Evolutionary conservation across 2,888 invertebrate species (phyloP), one percentile per base, ranked within the genome.

Genomic region (Portevinia maculata): DNA sequence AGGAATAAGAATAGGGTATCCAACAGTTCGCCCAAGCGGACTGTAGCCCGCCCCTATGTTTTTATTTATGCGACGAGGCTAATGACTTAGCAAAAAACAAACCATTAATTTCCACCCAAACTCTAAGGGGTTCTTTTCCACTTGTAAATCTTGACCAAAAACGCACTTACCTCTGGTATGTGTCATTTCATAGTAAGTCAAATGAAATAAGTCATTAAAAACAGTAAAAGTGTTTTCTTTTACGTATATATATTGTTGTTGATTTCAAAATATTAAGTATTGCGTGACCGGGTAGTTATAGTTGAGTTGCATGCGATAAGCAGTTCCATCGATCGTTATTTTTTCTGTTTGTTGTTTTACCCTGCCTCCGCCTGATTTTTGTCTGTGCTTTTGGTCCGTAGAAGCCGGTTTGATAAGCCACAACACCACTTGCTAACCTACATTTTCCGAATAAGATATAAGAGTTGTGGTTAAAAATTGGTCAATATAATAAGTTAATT

Each of bases 311-410:
- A 79, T 57, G 79, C 62, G 50, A 74, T 74, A 69, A 79, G 57
- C 37, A 59, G n/a, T 67, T 34, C 30, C 65, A 73, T 79, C 73
- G 79, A 79, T 67, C 48, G 71, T 24, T 65, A 60, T 73, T 57
- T 46, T 44, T 28, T 15, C 13, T 7, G 37, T 15, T 60, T 62
- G 24, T 17, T 34, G 41, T 57, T 57, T 17, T 48, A 34, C 41
- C 13, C 7, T 46, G 11, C 28, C 28, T 53, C 19, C 46, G 34
- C 6, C n/a, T 28, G 52, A 48, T 1, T 37, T 24, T 50, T 32
- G 13, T 30, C 13, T 13, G n/a, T 11, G 34, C 15, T 7, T 3
- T 60, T 3, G n/a, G 41, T 44, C 53, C 7, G 44, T 17, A 28
- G 6, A 48, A 70, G 62, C 73, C 73, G 73, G 73, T 62, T 73